Evolutionary conservation across 30 jellyfish, hydroid and myxozoan genomes (phyloP).

Genomic region (Aurelia sp.): DNA sequence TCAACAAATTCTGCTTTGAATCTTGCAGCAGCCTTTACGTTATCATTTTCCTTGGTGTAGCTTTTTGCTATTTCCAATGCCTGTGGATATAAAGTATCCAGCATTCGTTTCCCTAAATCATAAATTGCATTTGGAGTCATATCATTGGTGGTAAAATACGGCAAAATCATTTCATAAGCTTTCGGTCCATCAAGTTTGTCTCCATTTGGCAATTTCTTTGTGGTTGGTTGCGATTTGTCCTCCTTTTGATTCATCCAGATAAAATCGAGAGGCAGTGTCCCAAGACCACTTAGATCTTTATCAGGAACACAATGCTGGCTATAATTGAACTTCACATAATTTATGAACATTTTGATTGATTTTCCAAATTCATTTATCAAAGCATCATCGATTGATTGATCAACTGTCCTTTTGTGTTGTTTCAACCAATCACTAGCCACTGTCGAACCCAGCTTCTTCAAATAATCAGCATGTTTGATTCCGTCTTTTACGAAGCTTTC

Average conservation of each 20-base stretch:
- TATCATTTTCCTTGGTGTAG: constrained; percentile 56
- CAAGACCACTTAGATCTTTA: constrained; percentile 78
- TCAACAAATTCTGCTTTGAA: constrained; percentile 75
- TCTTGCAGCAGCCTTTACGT: constrained; percentile 58
- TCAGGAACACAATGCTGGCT: constrained; percentile 88
- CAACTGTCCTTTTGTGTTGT: constrained; percentile 46
- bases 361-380: constrained; percentile 69
- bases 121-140: constrained; percentile 74
- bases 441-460: constrained; percentile 28
- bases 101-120: constrained; percentile 79
- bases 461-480: constrained; percentile 43
- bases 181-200: constrained; percentile 83
- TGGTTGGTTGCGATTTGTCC: constrained; percentile 75
- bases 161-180: constrained; percentile 87
- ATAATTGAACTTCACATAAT: constrained; percentile 67
- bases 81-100: constrained; percentile 66
- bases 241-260: constrained; percentile 83
- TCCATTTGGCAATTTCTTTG: constrained; percentile 89
- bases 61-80: constrained; percentile 77
- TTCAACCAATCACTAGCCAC: constrained; percentile 49
- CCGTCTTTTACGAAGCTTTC: constrained; percentile 66
- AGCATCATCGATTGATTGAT: constrained; percentile 54
- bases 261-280: constrained; percentile 71
- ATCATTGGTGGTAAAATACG: constrained; percentile 88
- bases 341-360: constrained; percentile 60